Conservation (phyloP, 1,140 invertebrate genomes). For the Brachionus rubens region DNA sequence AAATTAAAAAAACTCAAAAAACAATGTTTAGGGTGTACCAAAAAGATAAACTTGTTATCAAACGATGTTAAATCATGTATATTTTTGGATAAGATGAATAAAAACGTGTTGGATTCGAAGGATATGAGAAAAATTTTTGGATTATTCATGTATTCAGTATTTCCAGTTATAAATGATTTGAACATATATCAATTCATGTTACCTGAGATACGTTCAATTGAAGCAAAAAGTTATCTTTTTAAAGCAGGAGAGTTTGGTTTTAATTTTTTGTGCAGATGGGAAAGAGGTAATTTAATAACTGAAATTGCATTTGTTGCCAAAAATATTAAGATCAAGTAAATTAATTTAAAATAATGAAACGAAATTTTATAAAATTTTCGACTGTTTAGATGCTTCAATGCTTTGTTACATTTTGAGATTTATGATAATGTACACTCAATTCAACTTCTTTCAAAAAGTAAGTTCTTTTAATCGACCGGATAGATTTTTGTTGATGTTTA, state of each 20-base stretch:
- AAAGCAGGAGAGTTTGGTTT: neutral
- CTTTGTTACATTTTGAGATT: neutral
- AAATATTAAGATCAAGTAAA: neutral
- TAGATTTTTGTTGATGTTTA: too few species aligned
- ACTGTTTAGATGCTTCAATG: neutral
- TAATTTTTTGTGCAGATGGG: neutral
- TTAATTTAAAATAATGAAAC: neutral
- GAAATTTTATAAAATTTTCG: neutral
- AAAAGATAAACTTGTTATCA: neutral
- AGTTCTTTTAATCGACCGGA: too few species aligned
- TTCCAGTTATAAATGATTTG: neutral
- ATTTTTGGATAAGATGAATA: neutral
- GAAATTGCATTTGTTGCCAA: neutral
- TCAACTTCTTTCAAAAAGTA: neutral
- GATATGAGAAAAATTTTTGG: conserved; percentile 3
- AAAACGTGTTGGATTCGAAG: neutral
- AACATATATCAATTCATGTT: neutral
- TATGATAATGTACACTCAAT: neutral
- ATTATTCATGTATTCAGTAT: neutral
- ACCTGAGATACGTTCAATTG: too few species aligned
- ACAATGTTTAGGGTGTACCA: neutral
- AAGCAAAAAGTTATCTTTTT: too few species aligned
- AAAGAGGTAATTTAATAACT: neutral
- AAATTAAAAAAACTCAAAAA: neutral
- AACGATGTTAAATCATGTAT: neutral